Evolutionary conservation across 2,888 invertebrate species (phyloP).

Genomic region (Pandemis corylana): DNA sequence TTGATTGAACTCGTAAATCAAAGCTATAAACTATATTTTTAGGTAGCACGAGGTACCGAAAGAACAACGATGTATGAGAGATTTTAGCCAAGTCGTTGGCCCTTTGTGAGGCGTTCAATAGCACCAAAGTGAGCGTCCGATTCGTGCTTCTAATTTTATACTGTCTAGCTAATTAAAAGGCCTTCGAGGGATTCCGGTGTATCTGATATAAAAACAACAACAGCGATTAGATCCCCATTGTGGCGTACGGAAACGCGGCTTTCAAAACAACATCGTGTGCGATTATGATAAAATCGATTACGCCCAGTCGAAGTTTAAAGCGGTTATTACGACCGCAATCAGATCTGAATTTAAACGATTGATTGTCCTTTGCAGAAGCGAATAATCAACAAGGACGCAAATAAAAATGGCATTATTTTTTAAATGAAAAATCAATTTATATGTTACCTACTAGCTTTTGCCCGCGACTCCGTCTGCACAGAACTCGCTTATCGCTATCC

Average conservation of each 20-base stretch:
- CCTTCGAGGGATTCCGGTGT: background rate
- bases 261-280: slow-evolving; percentile 10
- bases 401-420: background rate
- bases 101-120: too few relatives aligned
- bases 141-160: background rate
- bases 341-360: background rate
- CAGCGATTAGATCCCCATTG: slow-evolving; percentile 17
- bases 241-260: background rate
- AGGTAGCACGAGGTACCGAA: background rate
- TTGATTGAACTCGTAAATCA: slow-evolving; percentile 27
- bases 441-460: background rate
- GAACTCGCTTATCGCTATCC: too few relatives aligned
- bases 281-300: slow-evolving; percentile 1
- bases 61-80: background rate
- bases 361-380: background rate
- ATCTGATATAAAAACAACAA: slow-evolving; percentile 10
- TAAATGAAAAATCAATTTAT: too few relatives aligned
- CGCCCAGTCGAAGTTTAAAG: background rate
- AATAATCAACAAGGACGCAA: background rate
- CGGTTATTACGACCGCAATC: background rate
- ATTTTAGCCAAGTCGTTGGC: too few relatives aligned
- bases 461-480: too few relatives aligned
- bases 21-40: slow-evolving; percentile 2
- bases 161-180: background rate
- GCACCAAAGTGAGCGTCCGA: too few relatives aligned